Base-by-base conservation (phyloP, 2,797 vertebrate genomes). In the Atherinosoma microstoma region DNA sequence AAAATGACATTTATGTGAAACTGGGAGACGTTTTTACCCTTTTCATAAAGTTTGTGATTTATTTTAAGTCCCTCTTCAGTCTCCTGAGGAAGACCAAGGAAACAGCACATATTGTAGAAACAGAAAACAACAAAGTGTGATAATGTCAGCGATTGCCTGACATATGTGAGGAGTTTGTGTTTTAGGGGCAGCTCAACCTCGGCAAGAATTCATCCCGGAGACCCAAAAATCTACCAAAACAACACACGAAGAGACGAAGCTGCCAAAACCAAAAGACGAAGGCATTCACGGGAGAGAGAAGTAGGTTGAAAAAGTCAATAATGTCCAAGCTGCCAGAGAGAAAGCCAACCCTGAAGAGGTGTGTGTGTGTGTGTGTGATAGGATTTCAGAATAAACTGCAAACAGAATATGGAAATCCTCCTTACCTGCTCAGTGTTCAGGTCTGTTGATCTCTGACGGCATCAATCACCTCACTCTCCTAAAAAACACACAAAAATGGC, bases 341-440 rank as follows among this genome's bases (percentile, higher is more conserved):
- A 32, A 12, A 36, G 4, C 6, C 1, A 15, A 3, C 20, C 12
- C 36, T 27, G 7, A 12, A 27, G 56, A 7, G 7, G n/a, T 8
- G 16, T 11, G 0, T 34, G 2, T 60, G n/a, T 8, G 16, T 11
- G 0, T 34, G 2, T 60, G n/a, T 29, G 57, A 15, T 0, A 27
- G 42, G 47, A 67, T 63, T 76, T 76, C 45, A 75, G 8, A 67
- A 74, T 72, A 40, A 64, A 57, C 62, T 40, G 38, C 11, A 22
- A 4, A 20, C 59, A 34, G 16, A 45, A 64, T 24, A 0, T 30
- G 40, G 6, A 40, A 32, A 8, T 1, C 6, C 0, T 15, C 0
- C 66, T 78, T 64, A 90, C 85, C 82, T 82, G 64, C 20, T 87
- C 40, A 81, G 70, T 32, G 75, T 53, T 70, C 62, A 68, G 77